Percentiles rank a stretch among this genome's conserved stretches.
Evolutionary conservation across 2,888 invertebrate genomes (phyloP).

Genomic region (Chymomyza caudatula): DNA sequence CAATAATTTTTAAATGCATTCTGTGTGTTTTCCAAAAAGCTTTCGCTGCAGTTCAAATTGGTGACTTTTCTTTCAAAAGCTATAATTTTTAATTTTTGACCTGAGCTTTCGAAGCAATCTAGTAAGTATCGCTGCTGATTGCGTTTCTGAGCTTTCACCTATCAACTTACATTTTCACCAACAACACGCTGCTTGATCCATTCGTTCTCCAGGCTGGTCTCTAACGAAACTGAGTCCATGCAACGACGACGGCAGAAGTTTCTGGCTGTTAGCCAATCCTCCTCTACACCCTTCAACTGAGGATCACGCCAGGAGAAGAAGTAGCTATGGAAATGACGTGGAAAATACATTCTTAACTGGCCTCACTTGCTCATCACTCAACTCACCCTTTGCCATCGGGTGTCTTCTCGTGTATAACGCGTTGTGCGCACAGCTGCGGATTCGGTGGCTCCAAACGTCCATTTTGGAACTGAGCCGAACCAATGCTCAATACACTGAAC

Average conservation of each 20-base stretch:
- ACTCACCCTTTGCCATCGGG: slow-evolving; percentile 84
- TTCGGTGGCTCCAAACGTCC: slow-evolving; percentile 89
- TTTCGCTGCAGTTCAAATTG: too few relatives aligned
- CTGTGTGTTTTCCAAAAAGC: too few relatives aligned
- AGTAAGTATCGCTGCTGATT: too few relatives aligned
- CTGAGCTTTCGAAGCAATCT: too few relatives aligned
- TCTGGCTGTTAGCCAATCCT: slow-evolving; percentile 90
- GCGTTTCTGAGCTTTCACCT: too few relatives aligned
- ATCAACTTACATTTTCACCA: slow-evolving; percentile 84
- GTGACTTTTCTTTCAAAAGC: not conserved
- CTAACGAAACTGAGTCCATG: slow-evolving; percentile 92
- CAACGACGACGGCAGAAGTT: slow-evolving; percentile 93
- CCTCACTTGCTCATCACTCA: not conserved
- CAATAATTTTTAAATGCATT: too few relatives aligned
- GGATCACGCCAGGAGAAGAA: slow-evolving; percentile 93
- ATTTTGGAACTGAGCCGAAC: slow-evolving; percentile 84
- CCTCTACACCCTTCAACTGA: slow-evolving; percentile 85
- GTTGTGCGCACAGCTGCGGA: slow-evolving; percentile 86
- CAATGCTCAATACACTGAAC: slow-evolving; percentile 74
- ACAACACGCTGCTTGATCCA: slow-evolving; percentile 90
- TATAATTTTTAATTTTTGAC: too few relatives aligned
- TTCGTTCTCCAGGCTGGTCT: slow-evolving; percentile 91
- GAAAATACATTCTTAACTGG: not conserved
- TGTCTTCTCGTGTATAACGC: slow-evolving; percentile 85
- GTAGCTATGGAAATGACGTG: slow-evolving; percentile 81